Evolutionary conservation across 2,113 vertebrate genomes (phyloP).

Genomic region (Prinia subflava): DNA sequence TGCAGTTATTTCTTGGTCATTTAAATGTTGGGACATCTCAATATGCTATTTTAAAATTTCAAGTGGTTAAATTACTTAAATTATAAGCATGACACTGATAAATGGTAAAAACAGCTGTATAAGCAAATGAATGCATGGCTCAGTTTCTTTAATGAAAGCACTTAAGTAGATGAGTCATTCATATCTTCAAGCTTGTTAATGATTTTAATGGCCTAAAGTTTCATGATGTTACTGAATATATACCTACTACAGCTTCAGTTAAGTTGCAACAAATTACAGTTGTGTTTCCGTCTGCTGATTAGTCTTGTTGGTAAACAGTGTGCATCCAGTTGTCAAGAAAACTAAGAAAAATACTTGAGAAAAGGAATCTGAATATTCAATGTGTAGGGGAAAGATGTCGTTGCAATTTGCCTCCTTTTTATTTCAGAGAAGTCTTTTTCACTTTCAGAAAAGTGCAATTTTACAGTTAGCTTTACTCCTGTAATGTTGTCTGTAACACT

Average conservation of each 20-base stretch:
- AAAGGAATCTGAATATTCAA: neutral
- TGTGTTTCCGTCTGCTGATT: neutral
- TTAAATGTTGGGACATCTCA: neutral
- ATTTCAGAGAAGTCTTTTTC: neutral
- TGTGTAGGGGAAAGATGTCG: neutral
- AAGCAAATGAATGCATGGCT: neutral
- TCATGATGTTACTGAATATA: neutral
- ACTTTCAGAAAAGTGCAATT: neutral
- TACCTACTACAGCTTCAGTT: neutral
- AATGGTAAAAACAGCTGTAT: conserved; percentile 12
- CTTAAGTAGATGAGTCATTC: conserved; percentile 22
- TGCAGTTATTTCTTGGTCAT: neutral
- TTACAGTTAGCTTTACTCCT: neutral
- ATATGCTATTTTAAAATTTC: neutral
- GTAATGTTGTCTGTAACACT: neutral
- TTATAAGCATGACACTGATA: neutral
- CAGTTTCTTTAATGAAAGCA: neutral
- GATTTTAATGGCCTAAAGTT: conserved; percentile 18
- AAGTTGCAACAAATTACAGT: neutral
- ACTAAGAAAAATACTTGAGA: neutral
- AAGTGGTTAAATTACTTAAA: conserved; percentile 1
- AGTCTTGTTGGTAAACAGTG: conserved; percentile 22
- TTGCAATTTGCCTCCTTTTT: neutral
- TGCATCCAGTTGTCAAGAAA: neutral
- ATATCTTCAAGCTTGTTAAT: conserved; percentile 10